Percentiles rank a stretch among this genome's conserved stretches.
Conservation (phyloP, 2,797 vertebrate species). For the Remorina albescens region DNA sequence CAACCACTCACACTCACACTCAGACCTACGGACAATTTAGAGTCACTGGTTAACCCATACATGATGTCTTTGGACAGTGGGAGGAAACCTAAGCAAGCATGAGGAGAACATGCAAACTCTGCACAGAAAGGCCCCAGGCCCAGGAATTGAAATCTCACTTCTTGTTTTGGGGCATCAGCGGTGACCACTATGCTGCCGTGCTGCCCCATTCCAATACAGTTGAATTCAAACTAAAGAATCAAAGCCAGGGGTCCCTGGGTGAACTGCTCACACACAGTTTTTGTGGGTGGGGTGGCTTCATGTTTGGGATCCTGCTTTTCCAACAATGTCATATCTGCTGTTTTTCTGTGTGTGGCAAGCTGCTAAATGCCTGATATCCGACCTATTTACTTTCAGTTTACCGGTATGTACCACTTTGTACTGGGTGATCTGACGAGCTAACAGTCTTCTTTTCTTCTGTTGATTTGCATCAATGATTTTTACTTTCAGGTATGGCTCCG, state of each 20-base stretch:
- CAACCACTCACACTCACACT: no score
- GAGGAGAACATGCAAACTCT: no score
- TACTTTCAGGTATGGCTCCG: not conserved
- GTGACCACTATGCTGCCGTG: conserved; percentile 18
- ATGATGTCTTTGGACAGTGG: no score
- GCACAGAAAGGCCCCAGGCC: no score
- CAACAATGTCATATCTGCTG: conserved; percentile 27
- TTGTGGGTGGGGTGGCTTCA: conserved; percentile 10
- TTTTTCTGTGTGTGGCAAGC: conserved; percentile 4
- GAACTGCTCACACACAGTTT: conserved; percentile 26
- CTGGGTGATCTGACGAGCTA: conserved; percentile 3
- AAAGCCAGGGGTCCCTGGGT: conserved; percentile 15
- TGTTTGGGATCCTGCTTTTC: conserved; percentile 27
- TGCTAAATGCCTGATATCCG: conserved; percentile 6
- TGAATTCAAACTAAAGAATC: conserved; percentile 38
- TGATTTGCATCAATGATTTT: conserved; percentile 7
- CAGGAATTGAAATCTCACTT: no score
- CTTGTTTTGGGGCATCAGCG: no score
- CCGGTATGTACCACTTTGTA: conserved; percentile 4
- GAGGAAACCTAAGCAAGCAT: no score
- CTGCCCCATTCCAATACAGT: conserved; percentile 22
- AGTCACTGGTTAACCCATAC: no score
- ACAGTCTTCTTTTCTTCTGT: not conserved
- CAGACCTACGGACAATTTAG: no score
- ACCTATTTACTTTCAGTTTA: not conserved